Evolutionary conservation across 2,113 vertebrate genomes (phyloP).

Genomic region (Gobio gobio): DNA sequence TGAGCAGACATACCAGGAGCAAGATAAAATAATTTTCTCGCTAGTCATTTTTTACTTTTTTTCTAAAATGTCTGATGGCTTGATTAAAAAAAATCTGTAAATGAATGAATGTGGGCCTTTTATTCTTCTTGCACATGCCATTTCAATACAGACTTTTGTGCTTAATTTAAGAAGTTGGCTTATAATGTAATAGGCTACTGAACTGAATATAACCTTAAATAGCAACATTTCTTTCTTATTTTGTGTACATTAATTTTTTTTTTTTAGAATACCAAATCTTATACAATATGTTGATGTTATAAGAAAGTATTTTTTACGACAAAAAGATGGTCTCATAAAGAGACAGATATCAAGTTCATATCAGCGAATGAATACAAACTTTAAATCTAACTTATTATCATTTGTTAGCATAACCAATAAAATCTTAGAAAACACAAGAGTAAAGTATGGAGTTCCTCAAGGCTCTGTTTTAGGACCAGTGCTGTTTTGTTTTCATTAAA

Average conservation of each 20-base stretch:
- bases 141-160: no score
- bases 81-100: neutral
- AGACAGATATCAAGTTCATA: no score
- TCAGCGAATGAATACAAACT: neutral
- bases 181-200: no score
- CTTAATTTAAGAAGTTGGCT: no score
- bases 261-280: no score
- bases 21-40: neutral
- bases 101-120: neutral
- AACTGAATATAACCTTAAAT: no score
- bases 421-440: neutral
- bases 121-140: neutral
- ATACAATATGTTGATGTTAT: no score
- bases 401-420: neutral
- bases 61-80: neutral
- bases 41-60: neutral
- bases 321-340: no score
- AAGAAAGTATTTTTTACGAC: no score
- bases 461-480: neutral
- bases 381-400: neutral
- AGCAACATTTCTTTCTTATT: no score
- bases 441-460: neutral
- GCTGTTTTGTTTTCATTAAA: neutral
- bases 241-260: no score
- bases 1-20: neutral